A percentile compares a stretch with the other conserved stretches of the same genome.
phyloP scores from a whole-genome alignment of 2,113 vertebrate genomes.

The Lophius piscatorius region DNA sequence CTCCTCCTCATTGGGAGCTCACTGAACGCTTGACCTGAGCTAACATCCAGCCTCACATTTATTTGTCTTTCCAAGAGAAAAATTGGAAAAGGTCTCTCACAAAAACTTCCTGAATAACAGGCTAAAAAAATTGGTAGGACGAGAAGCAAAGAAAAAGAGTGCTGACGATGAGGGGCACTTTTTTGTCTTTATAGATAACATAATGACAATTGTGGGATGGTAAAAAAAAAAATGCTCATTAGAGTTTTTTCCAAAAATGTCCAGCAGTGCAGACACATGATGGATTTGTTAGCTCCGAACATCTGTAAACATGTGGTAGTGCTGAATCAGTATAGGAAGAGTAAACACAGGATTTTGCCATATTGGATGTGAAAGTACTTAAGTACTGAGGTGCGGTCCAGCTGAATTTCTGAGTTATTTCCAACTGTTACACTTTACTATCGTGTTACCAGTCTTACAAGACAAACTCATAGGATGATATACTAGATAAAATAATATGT shows the following conservation, averaged over 20 bases:
- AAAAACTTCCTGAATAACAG: constrained; percentile 14
- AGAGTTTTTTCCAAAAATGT: constrained; percentile 6
- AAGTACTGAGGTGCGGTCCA: too few relatives aligned
- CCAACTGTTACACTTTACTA: too few relatives aligned
- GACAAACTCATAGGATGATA: too few relatives aligned
- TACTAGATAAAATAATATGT: too few relatives aligned
- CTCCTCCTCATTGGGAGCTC: constrained; percentile 28
- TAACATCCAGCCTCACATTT: constrained; percentile 51
- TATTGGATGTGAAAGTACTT: too few relatives aligned
- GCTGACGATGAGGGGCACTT: constrained; percentile 32
- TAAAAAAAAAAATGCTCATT: constrained; percentile 37
- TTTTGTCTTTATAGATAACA: constrained; percentile 36
- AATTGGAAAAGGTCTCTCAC: constrained; percentile 19
- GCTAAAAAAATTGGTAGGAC: too few relatives aligned
- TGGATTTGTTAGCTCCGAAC: constrained; percentile 4
- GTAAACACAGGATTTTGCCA: too few relatives aligned
- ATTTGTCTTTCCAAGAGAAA: constrained; percentile 15
- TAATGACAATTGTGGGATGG: constrained; percentile 31
- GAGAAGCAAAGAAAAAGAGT: not conserved
- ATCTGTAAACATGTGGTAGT: constrained; percentile 26
- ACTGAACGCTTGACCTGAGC: constrained; percentile 29
- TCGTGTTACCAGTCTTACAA: too few relatives aligned
- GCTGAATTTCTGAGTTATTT: too few relatives aligned
- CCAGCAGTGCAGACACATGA: constrained; percentile 2
- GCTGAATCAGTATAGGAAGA: constrained; percentile 12